Evolutionary conservation across 2,888 invertebrate species (phyloP), one percentile per base, ranked within the genome.

Genomic region (Cremastobaeus sp.): DNA sequence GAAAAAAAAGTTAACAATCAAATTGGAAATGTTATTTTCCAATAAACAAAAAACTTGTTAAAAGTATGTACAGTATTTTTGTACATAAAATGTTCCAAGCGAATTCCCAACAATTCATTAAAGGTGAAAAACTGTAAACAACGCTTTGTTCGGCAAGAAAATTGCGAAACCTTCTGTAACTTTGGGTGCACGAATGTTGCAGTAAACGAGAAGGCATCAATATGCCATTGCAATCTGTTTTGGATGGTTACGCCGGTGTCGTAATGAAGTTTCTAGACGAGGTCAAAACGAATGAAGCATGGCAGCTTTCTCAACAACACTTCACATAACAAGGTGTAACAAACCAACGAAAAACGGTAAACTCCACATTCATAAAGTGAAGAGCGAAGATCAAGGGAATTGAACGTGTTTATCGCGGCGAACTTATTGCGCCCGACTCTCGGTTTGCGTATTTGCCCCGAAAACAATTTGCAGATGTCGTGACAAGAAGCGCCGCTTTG

Each of bases 241-340:
- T 62, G 48, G 57, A 62, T 60, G 60, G 66, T 60, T 59, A 72
- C 59, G 50, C 37, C 35, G 47, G 47, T 72, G 60, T 68, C 68
- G 68, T 57, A 73, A 73, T 68, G 45, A 73, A 73, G 66, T 68
- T 66, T 55, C 55, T 62, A 52, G 57, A 57, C 62, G 66, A 73
- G 66, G 66, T 66, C 72, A 54, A 47, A 66, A 65, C 59, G 60
- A 72, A 66, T 57, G 59, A 60, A 66, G 54, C 64, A 59, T 54
- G 25, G 59, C 47, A 37, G 65, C 71, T 54, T 72, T 72, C 72
- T 66, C 60, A 15, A 48, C 39, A 50, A 41, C 62, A 48, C 39
- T 57, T 66, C 43, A 28, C 43, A 35, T 12, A 34, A 17, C 28
- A 34, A 65, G 28, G 54, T 72, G 48, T 59, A 47, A 60, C 48